phyloP scores from a whole-genome alignment of 2,113 vertebrate species.

The Zapornia atra region DNA sequence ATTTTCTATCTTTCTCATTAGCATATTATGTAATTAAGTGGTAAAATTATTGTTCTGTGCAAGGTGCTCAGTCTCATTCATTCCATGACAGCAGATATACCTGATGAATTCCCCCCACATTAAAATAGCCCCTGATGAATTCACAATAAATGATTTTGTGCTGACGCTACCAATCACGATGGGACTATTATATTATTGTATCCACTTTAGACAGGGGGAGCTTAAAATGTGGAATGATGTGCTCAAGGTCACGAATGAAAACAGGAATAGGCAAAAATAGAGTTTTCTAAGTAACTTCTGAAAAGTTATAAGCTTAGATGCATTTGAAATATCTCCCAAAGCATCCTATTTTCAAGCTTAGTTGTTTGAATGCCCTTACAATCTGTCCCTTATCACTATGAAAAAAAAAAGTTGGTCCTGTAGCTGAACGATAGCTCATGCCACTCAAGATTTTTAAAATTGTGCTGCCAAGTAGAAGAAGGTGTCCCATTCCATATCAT shows the following conservation, averaged over 20 bases:
- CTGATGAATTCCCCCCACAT: fast-evolving
- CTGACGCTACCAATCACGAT: fast-evolving
- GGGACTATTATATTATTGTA: not conserved
- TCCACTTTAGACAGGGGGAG: not conserved
- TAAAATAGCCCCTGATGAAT: fast-evolving
- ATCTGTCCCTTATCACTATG: not conserved
- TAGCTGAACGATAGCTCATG: not conserved
- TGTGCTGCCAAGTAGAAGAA: not conserved
- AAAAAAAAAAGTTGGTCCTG: not conserved
- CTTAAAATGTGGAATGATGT: fast-evolving
- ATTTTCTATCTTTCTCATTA: not conserved
- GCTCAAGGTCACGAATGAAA: not conserved
- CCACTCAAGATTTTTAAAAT: not conserved
- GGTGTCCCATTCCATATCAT: not conserved
- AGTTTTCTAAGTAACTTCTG: not conserved
- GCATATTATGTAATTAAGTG: not conserved
- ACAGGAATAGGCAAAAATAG: not conserved
- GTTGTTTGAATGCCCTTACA: not conserved
- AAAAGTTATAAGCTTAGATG: not conserved
- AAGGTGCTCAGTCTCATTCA: not conserved
- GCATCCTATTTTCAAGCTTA: not conserved
- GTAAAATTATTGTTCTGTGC: not conserved
- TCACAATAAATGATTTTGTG: not conserved
- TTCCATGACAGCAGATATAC: not conserved
- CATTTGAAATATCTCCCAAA: not conserved